Evolutionary conservation across 2,888 invertebrate species (phyloP), one percentile per base, ranked within the genome.

Genomic region (Lordiphosa fenestrarum): DNA sequence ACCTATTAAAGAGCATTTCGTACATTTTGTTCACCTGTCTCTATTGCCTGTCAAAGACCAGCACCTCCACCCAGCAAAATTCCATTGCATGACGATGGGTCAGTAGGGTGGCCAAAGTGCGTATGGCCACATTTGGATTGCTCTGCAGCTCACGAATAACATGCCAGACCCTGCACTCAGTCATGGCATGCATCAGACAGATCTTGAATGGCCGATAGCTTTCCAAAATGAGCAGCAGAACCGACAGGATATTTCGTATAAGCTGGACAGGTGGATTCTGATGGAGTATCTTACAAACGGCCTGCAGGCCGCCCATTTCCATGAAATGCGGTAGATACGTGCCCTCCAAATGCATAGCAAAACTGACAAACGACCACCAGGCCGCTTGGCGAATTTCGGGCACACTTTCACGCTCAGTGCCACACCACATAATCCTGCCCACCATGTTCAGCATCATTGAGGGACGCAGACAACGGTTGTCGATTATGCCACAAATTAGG

Each of bases 361-460:
- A 6, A 6, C 72, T 75, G 19, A 49, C 58, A 13, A 75, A 25
- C 0, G 75, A 61, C 72, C 72, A 75, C 6, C 64, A 55, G 3
- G 68, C 75, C 2, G 57, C 35, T 2, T 56, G 15, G 3, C 71
- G 72, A 6, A 75, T 52, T n/a, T 19, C 15, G 6, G 0, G 1
- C 2, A 33, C 33, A 0, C 15, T 7, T 41, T 71, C 74, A 15
- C n/a, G 2, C 13, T 47, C 38, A 63, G 67, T 60, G 54, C 63
- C 63, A 12, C 63, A 60, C n/a, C 7, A 6, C 6, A 66, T 56
- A 10, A 71, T 64, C 46, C 60, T 58, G 21, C 57, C 40, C 0
- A 71, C 6, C 9, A 71, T 23, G 9, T 64, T 55, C 21, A 55
- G 13, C 36, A 67, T 57, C 5, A 65, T 50, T 15, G 55, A 52